Percentiles rank a stretch among this genome's conserved stretches.
phyloP scores from a whole-genome alignment of 2,888 invertebrate species.

The Eudasyphora cyanicolor region DNA sequence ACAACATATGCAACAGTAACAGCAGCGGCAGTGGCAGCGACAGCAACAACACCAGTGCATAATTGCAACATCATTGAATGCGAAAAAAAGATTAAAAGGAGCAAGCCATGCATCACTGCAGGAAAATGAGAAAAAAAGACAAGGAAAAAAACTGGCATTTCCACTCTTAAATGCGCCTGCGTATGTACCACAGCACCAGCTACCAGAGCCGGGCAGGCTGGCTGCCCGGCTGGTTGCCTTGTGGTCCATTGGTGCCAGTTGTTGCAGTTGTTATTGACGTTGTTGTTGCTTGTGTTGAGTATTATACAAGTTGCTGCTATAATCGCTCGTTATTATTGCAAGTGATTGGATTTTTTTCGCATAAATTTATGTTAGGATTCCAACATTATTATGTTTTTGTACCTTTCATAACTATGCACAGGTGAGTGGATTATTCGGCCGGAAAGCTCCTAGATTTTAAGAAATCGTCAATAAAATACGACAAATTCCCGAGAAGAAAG shows the following conservation, averaged over 20 bases:
- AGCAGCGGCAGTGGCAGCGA: not conserved
- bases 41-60: conserved; percentile 23
- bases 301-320: conserved; percentile 57
- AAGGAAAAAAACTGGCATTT: conserved; percentile 40
- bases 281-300: conserved; percentile 23
- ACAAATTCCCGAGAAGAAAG: too few relatives aligned
- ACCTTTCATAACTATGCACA: conserved; percentile 49
- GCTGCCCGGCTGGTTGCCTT: not conserved
- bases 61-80: conserved; percentile 54
- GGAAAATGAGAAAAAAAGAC: conserved; percentile 15
- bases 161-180: conserved; percentile 39
- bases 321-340: conserved; percentile 62
- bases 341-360: conserved; percentile 57
- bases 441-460: not conserved
- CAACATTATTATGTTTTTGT: conserved; percentile 52
- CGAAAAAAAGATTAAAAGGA: conserved; percentile 34
- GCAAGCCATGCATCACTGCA: conserved; percentile 26
- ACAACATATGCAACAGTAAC: conserved; percentile 33
- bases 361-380: conserved; percentile 60
- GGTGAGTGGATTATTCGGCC: not conserved
- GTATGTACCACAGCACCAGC: too few relatives aligned
- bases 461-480: too few relatives aligned
- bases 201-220: conserved; percentile 7
- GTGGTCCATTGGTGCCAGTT: too few relatives aligned
- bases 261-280: conserved; percentile 9